A percentile compares a stretch with the other conserved stretches of the same genome.
phyloP scores from a whole-genome alignment of 2,888 invertebrate species.

The Cephalotes varians region DNA sequence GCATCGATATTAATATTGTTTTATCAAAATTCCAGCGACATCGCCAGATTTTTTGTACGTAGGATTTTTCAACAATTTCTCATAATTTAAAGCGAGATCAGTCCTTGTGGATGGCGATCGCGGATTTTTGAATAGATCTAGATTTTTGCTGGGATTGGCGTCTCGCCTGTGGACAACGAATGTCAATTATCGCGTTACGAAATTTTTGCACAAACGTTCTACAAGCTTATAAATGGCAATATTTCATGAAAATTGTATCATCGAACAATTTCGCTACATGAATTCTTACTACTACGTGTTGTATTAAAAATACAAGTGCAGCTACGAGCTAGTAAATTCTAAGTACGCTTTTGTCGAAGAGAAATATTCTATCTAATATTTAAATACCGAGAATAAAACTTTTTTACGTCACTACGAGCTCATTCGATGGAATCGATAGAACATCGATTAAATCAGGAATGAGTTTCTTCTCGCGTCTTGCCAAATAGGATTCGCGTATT shows the following conservation, averaged over 20 bases:
- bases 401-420: background rate
- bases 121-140: slow-evolving; percentile 56
- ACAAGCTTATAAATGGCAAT: background rate
- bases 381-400: background rate
- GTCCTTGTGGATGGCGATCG: slow-evolving; percentile 17
- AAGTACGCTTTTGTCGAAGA: background rate
- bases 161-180: too few relatives aligned
- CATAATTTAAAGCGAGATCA: slow-evolving; percentile 56
- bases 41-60: slow-evolving; percentile 51
- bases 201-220: too few relatives aligned
- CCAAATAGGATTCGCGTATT: slow-evolving; percentile 16
- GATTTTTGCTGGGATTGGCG: too few relatives aligned
- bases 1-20: slow-evolving; percentile 72
- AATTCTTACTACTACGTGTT: background rate
- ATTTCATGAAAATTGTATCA: background rate
- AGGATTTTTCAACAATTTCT: slow-evolving; percentile 59
- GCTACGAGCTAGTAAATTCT: background rate
- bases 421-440: background rate
- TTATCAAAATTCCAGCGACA: slow-evolving; percentile 69
- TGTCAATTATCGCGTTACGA: too few relatives aligned
- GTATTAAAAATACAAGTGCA: background rate
- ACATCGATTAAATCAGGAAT: background rate
- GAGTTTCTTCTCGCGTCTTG: background rate
- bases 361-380: background rate
- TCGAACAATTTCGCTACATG: background rate